Conservation (phyloP, 1,140 invertebrate genomes). For the Cephus cinctus region DNA sequence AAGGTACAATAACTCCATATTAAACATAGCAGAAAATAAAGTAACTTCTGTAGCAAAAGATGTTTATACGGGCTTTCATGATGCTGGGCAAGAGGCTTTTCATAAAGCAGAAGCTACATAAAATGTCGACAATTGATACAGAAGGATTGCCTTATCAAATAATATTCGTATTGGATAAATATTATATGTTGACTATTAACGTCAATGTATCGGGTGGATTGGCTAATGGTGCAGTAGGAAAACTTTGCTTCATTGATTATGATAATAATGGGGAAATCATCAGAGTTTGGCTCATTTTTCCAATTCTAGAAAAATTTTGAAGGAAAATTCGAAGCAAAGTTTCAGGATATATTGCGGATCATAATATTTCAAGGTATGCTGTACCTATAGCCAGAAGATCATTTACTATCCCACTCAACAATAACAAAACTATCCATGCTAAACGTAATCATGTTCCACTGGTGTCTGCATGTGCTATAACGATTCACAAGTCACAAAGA, state of each 20-base stretch:
- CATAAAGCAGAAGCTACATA: too few species aligned
- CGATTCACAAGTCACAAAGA: conserved; percentile 32
- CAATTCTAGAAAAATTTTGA: conserved; percentile 16
- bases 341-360: conserved; percentile 9
- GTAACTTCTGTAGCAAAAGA: too few species aligned
- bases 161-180: too few species aligned
- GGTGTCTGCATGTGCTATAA: conserved; percentile 31
- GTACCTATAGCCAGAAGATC: conserved; percentile 26
- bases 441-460: conserved; percentile 37
- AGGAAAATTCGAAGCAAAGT: conserved; percentile 22
- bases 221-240: conserved; percentile 40
- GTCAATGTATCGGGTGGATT: conserved; percentile 42
- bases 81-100: too few species aligned
- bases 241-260: conserved; percentile 33
- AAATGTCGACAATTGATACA: too few species aligned
- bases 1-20: too few species aligned
- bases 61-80: too few species aligned
- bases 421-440: conserved; percentile 31
- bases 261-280: conserved; percentile 21
- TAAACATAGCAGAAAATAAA: too few species aligned
- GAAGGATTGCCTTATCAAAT: too few species aligned
- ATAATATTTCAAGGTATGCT: conserved; percentile 14
- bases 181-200: conserved; percentile 44
- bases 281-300: conserved; percentile 22
- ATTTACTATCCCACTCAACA: conserved; percentile 29